Evolutionary conservation across 2,888 invertebrate species (phyloP).

Genomic region (Salticus scenicus): DNA sequence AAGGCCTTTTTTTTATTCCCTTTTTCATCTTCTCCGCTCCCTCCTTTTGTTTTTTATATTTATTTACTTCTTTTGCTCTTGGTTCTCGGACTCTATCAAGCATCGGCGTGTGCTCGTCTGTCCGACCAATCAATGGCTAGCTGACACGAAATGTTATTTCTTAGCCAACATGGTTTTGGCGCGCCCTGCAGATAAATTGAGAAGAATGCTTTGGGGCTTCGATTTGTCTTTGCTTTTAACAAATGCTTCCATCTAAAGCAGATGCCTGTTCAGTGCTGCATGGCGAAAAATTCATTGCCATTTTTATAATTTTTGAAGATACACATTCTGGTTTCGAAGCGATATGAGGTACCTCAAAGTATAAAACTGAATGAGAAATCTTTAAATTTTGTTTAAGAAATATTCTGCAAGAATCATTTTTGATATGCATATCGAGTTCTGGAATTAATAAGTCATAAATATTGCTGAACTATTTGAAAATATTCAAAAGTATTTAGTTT

Average conservation of each 20-base stretch:
- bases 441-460: too few species aligned
- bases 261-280: background rate
- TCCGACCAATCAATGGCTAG: slow-evolving; percentile 64
- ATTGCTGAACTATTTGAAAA: too few species aligned
- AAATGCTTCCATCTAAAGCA: background rate
- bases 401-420: too few species aligned
- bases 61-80: slow-evolving; percentile 11
- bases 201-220: background rate
- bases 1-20: slow-evolving; percentile 17
- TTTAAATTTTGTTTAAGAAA: too few species aligned
- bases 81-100: slow-evolving; percentile 57
- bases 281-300: background rate
- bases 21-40: slow-evolving; percentile 29
- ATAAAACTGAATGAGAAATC: too few species aligned
- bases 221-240: background rate
- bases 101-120: slow-evolving; percentile 46
- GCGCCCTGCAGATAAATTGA: slow-evolving; percentile 26
- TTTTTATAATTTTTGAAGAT: too few species aligned
- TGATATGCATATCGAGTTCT: too few species aligned
- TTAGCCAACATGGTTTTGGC: slow-evolving; percentile 65
- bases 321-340: too few species aligned
- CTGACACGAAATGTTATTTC: slow-evolving; percentile 65
- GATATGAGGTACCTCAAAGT: too few species aligned
- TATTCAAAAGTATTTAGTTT: too few species aligned
- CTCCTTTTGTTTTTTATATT: slow-evolving; percentile 35